Percentiles rank a stretch among this genome's conserved stretches.
Conservation (phyloP, 2,888 invertebrate genomes). For the Pegoplata infirma region DNA sequence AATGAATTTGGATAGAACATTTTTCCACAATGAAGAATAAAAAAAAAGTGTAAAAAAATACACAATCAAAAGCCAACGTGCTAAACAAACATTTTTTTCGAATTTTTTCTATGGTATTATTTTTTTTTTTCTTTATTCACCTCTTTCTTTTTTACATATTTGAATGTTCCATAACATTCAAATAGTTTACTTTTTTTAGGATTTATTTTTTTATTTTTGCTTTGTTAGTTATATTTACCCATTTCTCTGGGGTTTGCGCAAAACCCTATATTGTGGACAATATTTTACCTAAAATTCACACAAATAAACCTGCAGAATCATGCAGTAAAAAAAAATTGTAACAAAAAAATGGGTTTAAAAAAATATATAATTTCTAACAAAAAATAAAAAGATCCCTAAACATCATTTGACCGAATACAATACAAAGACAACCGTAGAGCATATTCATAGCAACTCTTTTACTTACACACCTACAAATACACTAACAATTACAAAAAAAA, state of each 20-base stretch:
- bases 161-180: constrained; percentile 12
- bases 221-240: background rate
- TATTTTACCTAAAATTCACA: constrained; percentile 61
- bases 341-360: constrained; percentile 11
- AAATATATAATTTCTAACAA: background rate
- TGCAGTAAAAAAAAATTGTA: constrained; percentile 18
- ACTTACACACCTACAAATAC: too few species aligned
- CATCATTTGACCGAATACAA: constrained; percentile 22
- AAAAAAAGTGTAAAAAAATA: constrained; percentile 4
- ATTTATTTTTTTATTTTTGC: constrained; percentile 4
- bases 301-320: constrained; percentile 43
- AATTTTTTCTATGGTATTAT: constrained; percentile 22
- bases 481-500: too few species aligned
- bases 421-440: background rate
- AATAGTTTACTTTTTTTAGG: background rate
- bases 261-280: constrained; percentile 59
- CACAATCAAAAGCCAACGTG: constrained; percentile 49
- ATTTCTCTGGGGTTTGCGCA: constrained; percentile 56
- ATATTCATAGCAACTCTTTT: background rate
- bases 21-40: background rate
- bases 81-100: constrained; percentile 51
- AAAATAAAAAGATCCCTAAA: constrained; percentile 1
- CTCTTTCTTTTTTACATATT: constrained; percentile 17
- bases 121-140: constrained; percentile 31
- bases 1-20: constrained; percentile 45